Conservation (phyloP, 2,797 vertebrate genomes). For the Myripristis jacobus region DNA sequence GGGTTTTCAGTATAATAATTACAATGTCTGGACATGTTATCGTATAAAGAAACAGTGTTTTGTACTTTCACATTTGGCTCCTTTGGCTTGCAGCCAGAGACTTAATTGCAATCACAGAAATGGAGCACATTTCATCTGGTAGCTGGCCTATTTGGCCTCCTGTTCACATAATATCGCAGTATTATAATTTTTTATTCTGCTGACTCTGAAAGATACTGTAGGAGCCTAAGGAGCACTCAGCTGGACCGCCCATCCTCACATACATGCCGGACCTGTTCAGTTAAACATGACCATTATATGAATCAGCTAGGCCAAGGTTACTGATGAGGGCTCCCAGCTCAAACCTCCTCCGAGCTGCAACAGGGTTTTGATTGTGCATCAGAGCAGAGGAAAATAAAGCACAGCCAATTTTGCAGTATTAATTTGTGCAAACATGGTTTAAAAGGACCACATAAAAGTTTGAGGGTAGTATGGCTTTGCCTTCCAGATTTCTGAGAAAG, state of each 20-base stretch:
- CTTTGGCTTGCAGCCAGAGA: constrained; percentile 44
- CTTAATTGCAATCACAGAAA: constrained; percentile 63
- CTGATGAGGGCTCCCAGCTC: neutral
- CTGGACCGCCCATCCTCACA: constrained; percentile 8
- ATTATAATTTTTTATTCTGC: constrained; percentile 15
- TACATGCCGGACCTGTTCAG: neutral
- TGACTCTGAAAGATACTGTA: neutral
- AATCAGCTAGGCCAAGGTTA: neutral
- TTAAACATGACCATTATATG: constrained; percentile 4
- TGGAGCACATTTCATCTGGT: constrained; percentile 48
- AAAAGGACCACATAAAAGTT: constrained; percentile 79
- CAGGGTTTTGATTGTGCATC: constrained; percentile 2
- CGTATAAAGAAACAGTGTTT: constrained; percentile 54
- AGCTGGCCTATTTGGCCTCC: constrained; percentile 37
- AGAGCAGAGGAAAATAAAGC: constrained; percentile 49
- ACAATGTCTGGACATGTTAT: constrained; percentile 66
- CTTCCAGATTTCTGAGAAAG: constrained; percentile 77
- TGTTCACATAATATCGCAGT: constrained; percentile 29
- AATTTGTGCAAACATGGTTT: constrained; percentile 53
- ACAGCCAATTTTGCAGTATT: constrained; percentile 59
- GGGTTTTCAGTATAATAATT: constrained; percentile 41
- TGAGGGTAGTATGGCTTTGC: constrained; percentile 59
- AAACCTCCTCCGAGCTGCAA: constrained; percentile 1
- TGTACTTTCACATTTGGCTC: constrained; percentile 37
- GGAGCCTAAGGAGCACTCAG: neutral